Conservation (phyloP, 2,113 vertebrate genomes). For the Oceanites oceanicus region DNA sequence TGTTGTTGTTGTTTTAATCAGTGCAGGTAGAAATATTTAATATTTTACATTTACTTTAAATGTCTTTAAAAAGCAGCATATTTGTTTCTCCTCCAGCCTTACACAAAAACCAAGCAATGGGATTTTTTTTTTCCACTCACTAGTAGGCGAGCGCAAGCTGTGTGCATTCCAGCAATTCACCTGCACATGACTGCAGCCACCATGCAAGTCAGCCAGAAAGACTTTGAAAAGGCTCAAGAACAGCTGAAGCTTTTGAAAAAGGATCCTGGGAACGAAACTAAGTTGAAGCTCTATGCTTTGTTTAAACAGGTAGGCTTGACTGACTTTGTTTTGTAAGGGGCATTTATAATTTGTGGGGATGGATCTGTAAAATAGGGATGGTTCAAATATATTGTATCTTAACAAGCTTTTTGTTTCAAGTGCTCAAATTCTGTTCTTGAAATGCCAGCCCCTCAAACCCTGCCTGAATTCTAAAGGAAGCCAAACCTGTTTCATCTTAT, state of each 20-base stretch:
- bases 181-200: conserved; percentile 70
- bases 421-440: not conserved
- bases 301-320: conserved; percentile 88
- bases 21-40: not conserved
- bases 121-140: not conserved
- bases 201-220: conserved; percentile 79
- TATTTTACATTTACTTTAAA: not conserved
- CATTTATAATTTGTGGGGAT: not conserved
- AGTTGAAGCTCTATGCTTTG: conserved; percentile 89
- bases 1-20: not conserved
- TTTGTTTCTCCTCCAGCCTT: not conserved
- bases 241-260: conserved; percentile 81
- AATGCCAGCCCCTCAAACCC: not conserved
- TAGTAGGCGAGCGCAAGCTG: conserved; percentile 3
- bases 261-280: conserved; percentile 88
- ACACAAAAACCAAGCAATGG: not conserved
- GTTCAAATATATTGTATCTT: not conserved
- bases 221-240: conserved; percentile 84
- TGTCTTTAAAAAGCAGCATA: not conserved
- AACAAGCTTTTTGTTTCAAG: not conserved
- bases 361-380: not conserved
- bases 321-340: not conserved
- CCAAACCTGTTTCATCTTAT: not conserved
- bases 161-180: conserved; percentile 21
- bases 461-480: not conserved